Percentiles rank a stretch among this genome's conserved stretches.
These are phyloP conservation scores for Lasioglossum vierecki DNA, from an alignment of 2,888 invertebrate genomes.

Conservation along the genomic window DNA sequence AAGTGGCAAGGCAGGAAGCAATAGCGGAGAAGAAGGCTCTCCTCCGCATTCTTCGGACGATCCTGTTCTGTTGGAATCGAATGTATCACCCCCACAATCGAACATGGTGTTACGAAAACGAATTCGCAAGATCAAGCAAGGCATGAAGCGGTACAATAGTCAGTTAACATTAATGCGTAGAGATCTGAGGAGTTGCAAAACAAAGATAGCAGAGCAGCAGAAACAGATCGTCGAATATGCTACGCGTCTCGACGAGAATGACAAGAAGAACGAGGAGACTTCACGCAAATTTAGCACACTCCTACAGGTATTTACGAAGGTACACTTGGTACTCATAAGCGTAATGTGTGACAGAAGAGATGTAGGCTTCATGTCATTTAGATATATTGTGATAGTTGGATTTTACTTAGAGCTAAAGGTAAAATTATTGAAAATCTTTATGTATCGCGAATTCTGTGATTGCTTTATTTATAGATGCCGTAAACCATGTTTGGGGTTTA, in stretches of 20 bases:
- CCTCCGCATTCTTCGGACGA: slow-evolving; percentile 85
- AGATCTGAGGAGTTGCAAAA: slow-evolving; percentile 92
- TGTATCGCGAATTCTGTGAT: neutral
- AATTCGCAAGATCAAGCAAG: slow-evolving; percentile 94
- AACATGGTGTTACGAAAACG: slow-evolving; percentile 94
- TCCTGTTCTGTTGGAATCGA: slow-evolving; percentile 82
- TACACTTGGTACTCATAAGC: slow-evolving; percentile 68
- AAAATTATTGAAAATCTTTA: neutral
- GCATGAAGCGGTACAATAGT: slow-evolving; percentile 94
- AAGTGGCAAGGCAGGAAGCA: slow-evolving; percentile 85
- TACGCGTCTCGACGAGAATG: slow-evolving; percentile 94
- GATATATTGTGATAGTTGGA: neutral
- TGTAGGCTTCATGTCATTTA: neutral
- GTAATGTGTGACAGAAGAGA: slow-evolving; percentile 16
- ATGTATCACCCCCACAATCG: slow-evolving; percentile 89
- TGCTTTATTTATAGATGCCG: neutral
- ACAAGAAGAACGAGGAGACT: slow-evolving; percentile 95
- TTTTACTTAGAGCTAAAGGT: slow-evolving; percentile 19
- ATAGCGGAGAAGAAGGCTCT: slow-evolving; percentile 83
- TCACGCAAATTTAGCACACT: slow-evolving; percentile 95
- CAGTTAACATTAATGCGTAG: slow-evolving; percentile 91
- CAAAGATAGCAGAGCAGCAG: slow-evolving; percentile 93
- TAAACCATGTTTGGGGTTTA: no score
- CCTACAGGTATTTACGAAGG: slow-evolving; percentile 87
- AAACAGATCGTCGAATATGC: slow-evolving; percentile 93